Evolutionary conservation across 2,888 invertebrate species (phyloP).

Genomic region (Machimus atricapillus): DNA sequence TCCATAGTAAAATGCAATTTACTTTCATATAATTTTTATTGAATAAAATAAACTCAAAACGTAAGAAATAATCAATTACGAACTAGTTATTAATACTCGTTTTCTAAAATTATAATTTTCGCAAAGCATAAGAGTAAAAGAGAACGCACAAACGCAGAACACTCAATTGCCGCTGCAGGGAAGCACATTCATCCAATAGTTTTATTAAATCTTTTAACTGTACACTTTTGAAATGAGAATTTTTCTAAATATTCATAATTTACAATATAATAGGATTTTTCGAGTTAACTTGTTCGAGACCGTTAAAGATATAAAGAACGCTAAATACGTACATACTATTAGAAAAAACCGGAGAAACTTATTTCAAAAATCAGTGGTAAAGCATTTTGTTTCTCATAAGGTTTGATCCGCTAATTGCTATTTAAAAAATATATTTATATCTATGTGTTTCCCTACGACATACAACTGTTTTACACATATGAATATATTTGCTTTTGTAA

Average conservation of each 20-base stretch:
- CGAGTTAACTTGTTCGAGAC: not conserved
- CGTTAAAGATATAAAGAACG: not conserved
- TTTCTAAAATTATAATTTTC: not conserved
- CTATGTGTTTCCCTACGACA: constrained; percentile 13
- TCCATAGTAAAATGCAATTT: not conserved
- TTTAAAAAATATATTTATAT: constrained; percentile 35
- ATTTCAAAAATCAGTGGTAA: not conserved
- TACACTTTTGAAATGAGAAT: not conserved
- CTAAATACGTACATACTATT: not conserved
- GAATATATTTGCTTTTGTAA: constrained; percentile 23
- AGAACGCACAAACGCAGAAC: not conserved
- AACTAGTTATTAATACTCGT: not conserved
- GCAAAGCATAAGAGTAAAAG: not conserved
- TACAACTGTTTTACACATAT: constrained; percentile 26
- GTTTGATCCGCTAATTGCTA: constrained; percentile 16
- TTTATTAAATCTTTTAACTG: not conserved
- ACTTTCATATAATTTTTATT: not conserved
- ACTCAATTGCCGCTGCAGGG: not conserved
- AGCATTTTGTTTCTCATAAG: not conserved
- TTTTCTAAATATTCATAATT: not conserved
- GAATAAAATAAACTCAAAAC: not conserved
- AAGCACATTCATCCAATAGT: not conserved
- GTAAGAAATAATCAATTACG: not conserved
- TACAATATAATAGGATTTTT: not conserved
- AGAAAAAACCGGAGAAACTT: not conserved